Base-by-base conservation (phyloP, 1,140 invertebrate species). In the Drosophila sp. region DNA sequence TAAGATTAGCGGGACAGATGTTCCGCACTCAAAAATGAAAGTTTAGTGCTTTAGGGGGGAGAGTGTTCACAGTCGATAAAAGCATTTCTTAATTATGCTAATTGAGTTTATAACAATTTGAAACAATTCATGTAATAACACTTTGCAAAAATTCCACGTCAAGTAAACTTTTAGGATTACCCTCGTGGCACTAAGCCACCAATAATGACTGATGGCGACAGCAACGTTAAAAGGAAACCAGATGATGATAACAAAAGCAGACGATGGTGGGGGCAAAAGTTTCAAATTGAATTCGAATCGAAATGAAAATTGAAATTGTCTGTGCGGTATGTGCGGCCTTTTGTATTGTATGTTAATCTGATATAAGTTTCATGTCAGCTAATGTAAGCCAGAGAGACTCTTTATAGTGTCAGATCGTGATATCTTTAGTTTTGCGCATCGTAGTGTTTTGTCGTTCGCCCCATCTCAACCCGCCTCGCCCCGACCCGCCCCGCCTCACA, bases 331-430 rank as follows among this genome's bases (percentile, higher is more conserved):
- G 7, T 10, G 35, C 11, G 32, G 50, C 64, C 60, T 47, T 76
- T 30, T 66, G 50, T 60, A 72, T 83, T 83, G 76, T 84, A 79
- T 83, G 79, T 70, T 87, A 86, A 79, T 76, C 64, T 62, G 83
- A 71, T 87, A 76, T 70, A 67, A 72, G 67, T 72, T 77, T 62
- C 74, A 54, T 78, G 74, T 69, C 74, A 54, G 74, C 62, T 62
- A 78, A 77, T 78, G 74, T 77, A 60, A 77, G 56, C 68, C 74
- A 70, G 47, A 77, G 61, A 72, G 60, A 17, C 54, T 17, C 10
- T 61, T 44, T 61, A 69, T 70, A 63, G 44, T 55, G 41, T 27
- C 56, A 50, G 44, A 10, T 50, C 4, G 23, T 50, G 44, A 47
- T 63, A 47, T 63, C 27, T 63, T 27, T 61, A 27, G 35, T 41